Evolutionary conservation across 1,140 invertebrate species (phyloP).

Genomic region (Choristoneura fumiferana): DNA sequence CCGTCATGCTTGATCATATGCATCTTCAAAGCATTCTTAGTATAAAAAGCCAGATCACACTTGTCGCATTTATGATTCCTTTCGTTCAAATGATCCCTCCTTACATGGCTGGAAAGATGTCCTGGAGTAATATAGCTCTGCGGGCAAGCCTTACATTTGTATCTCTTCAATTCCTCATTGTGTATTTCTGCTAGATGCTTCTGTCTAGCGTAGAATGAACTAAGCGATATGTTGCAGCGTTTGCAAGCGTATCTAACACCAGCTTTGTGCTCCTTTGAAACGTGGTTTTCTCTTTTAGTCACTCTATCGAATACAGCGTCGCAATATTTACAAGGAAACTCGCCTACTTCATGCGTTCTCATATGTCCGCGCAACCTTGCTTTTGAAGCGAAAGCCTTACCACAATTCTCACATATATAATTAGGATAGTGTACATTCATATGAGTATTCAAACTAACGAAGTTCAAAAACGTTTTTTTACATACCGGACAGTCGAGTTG

Average conservation of each 20-base stretch:
- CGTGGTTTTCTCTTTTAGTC: constrained; percentile 61
- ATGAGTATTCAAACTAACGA: constrained; percentile 67
- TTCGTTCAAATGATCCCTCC: constrained; percentile 70
- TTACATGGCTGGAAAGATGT: constrained; percentile 56
- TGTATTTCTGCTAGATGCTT: constrained; percentile 64
- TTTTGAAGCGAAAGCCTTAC: constrained; percentile 76
- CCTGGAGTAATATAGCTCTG: constrained; percentile 62
- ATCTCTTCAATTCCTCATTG: constrained; percentile 60
- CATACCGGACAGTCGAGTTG: constrained; percentile 74
- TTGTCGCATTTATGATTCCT: constrained; percentile 70
- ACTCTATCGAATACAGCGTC: constrained; percentile 69
- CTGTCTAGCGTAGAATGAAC: constrained; percentile 58
- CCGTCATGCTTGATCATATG: constrained; percentile 87
- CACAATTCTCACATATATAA: constrained; percentile 70
- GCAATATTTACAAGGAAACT: constrained; percentile 65
- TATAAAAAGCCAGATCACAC: constrained; percentile 70
- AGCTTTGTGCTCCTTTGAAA: constrained; percentile 61
- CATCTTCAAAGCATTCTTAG: constrained; percentile 81
- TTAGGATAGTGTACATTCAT: constrained; percentile 72
- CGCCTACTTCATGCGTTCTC: constrained; percentile 58
- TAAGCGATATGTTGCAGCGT: constrained; percentile 51
- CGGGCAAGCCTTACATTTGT: constrained; percentile 63
- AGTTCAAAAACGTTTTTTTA: constrained; percentile 66
- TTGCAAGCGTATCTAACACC: constrained; percentile 64
- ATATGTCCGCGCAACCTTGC: constrained; percentile 76